phyloP scores from a whole-genome alignment of 2,888 invertebrate genomes.

The Gastrophysa polygoni region DNA sequence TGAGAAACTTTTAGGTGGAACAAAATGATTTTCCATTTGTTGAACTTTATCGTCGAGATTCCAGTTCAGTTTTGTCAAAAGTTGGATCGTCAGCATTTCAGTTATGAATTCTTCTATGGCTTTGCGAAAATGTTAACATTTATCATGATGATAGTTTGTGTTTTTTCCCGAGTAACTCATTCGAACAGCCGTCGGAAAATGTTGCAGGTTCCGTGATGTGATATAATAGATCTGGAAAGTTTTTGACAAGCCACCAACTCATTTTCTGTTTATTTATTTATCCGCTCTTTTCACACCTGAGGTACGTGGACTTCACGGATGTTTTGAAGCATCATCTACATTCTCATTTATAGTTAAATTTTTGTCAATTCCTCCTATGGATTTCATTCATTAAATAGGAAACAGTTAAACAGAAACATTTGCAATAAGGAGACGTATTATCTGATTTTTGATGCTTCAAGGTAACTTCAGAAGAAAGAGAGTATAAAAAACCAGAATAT shows the following conservation, averaged over 20 bases:
- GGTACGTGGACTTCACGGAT: no score
- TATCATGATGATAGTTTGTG: neutral
- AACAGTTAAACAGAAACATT: no score
- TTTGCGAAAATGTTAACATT: neutral
- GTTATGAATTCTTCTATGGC: neutral
- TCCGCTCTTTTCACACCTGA: no score
- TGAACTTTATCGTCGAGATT: slow-evolving; percentile 1
- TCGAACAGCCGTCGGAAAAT: neutral
- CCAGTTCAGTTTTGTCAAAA: neutral
- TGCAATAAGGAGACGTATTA: no score
- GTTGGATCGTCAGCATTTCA: neutral
- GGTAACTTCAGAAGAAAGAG: no score
- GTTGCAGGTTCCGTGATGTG: neutral
- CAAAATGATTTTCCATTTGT: neutral
- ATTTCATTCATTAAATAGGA: no score
- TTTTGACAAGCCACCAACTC: neutral
- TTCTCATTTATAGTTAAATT: no score
- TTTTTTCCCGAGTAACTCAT: neutral
- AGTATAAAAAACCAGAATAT: no score
- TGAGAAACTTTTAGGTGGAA: neutral
- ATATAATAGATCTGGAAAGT: neutral
- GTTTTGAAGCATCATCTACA: no score
- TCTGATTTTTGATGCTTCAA: no score
- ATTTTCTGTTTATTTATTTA: no score
- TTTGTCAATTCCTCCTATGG: no score